Evolutionary conservation across 2,888 invertebrate genomes (phyloP).

Genomic region (Meta bourneti): DNA sequence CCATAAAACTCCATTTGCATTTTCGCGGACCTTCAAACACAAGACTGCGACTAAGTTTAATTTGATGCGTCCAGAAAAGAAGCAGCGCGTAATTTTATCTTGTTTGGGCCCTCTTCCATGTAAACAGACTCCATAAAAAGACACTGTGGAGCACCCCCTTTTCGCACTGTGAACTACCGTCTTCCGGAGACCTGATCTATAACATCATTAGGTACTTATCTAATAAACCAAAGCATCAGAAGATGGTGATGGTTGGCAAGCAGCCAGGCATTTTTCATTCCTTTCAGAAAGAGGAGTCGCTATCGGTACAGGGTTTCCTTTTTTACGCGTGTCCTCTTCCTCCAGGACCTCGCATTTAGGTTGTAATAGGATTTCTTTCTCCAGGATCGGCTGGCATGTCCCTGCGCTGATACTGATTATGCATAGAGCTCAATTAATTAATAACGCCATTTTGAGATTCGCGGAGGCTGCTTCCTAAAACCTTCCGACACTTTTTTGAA

Average conservation of each 20-base stretch:
- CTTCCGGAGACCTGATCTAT: conserved; percentile 62
- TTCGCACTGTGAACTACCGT: conserved; percentile 44
- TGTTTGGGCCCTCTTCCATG: conserved; percentile 39
- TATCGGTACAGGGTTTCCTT: conserved; percentile 39
- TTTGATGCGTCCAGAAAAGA: conserved; percentile 18
- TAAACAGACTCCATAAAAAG: conserved; percentile 39
- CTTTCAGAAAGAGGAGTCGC: conserved; percentile 16
- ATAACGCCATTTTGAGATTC: conserved; percentile 37
- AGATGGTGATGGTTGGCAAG: conserved; percentile 46
- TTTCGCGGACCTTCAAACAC: not conserved
- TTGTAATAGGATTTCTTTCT: conserved; percentile 26
- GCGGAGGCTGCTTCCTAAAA: not conserved
- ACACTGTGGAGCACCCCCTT: conserved; percentile 44
- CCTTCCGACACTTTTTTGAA: not conserved
- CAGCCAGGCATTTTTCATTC: conserved; percentile 65
- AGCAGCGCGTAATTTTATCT: conserved; percentile 40
- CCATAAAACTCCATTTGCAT: conserved; percentile 33
- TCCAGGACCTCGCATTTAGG: conserved; percentile 15
- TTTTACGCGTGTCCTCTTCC: not conserved
- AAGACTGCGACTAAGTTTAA: conserved; percentile 22
- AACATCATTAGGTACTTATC: conserved; percentile 67
- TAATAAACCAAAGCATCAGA: conserved; percentile 61
- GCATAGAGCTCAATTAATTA: conserved; percentile 58
- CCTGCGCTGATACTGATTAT: conserved; percentile 50
- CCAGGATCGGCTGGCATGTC: not conserved